phyloP scores from a whole-genome alignment of 2,888 invertebrate species.

The Lasius fuliginosus region DNA sequence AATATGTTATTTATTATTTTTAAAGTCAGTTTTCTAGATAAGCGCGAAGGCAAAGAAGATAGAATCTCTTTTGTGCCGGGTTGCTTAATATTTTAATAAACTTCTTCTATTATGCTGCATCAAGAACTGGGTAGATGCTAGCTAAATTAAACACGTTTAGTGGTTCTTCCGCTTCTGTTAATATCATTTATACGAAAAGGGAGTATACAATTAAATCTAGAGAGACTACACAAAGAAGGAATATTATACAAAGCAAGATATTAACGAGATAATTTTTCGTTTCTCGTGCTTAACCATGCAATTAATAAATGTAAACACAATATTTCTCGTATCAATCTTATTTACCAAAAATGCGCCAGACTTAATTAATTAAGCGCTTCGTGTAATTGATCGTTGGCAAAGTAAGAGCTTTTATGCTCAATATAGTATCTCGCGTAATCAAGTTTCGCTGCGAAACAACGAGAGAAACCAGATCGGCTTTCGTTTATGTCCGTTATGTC shows the following conservation, averaged over 20 bases:
- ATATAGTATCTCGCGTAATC: slow-evolving; percentile 4
- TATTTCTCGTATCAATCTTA: slow-evolving; percentile 10
- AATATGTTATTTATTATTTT: background rate
- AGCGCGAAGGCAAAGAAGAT: slow-evolving; percentile 21
- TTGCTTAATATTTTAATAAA: slow-evolving; percentile 59
- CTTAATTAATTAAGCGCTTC: slow-evolving; percentile 10
- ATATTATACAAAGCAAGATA: slow-evolving; percentile 53
- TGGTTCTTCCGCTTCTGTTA: slow-evolving; percentile 33
- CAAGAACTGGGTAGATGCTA: slow-evolving; percentile 14
- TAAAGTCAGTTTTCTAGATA: background rate
- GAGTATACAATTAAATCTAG: slow-evolving; percentile 25
- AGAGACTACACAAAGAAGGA: background rate
- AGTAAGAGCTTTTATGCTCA: slow-evolving; percentile 32
- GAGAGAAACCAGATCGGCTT: slow-evolving; percentile 45
- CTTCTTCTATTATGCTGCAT: slow-evolving; percentile 43
- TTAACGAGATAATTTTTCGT: slow-evolving; percentile 41
- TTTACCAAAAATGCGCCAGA: slow-evolving; percentile 10
- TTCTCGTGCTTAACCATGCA: slow-evolving; percentile 9
- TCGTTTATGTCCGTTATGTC: slow-evolving; percentile 34
- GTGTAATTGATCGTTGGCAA: slow-evolving; percentile 17
- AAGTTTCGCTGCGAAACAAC: slow-evolving; percentile 23
- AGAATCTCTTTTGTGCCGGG: slow-evolving; percentile 21
- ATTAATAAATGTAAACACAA: slow-evolving; percentile 41
- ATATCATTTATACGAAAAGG: slow-evolving; percentile 25
- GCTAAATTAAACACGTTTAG: slow-evolving; percentile 56